Evolutionary conservation across 2,888 invertebrate species (phyloP).

Genomic region (Sphaerophoria taeniata): DNA sequence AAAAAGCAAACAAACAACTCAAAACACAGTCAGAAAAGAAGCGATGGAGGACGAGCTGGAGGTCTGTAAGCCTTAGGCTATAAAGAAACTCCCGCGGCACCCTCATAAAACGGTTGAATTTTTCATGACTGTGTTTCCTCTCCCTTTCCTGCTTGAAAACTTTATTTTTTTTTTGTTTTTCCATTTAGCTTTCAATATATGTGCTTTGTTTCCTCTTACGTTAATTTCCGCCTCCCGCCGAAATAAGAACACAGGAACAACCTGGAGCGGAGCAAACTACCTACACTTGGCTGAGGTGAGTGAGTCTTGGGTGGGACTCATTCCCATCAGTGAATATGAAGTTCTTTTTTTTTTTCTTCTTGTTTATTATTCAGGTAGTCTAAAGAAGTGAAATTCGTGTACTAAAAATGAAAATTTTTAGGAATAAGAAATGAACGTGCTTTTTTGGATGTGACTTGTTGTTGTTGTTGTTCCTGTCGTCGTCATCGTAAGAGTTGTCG

Average conservation of each 20-base stretch:
- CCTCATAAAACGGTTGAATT: constrained; percentile 71
- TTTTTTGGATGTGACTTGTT: not conserved
- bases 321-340: constrained; percentile 46
- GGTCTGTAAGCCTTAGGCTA: constrained; percentile 54
- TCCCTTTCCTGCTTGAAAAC: too few species aligned
- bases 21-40: constrained; percentile 21
- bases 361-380: constrained; percentile 71
- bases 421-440: constrained; percentile 28
- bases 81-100: constrained; percentile 69
- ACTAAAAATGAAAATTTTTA: constrained; percentile 67
- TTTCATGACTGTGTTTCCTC: constrained; percentile 62
- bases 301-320: constrained; percentile 35
- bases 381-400: constrained; percentile 60
- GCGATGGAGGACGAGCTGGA: constrained; percentile 18
- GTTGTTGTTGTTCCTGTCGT: not conserved
- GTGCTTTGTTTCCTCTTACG: constrained; percentile 55
- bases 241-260: not conserved
- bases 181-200: constrained; percentile 60
- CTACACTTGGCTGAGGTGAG: not conserved
- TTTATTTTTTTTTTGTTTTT: not conserved
- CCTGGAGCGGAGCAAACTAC: not conserved
- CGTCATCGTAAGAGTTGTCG: not conserved
- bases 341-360: constrained; percentile 29
- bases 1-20: constrained; percentile 7
- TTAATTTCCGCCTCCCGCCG: constrained; percentile 57